Evolutionary conservation across 2,888 invertebrate genomes (phyloP).

Genomic region (Helleia helle): DNA sequence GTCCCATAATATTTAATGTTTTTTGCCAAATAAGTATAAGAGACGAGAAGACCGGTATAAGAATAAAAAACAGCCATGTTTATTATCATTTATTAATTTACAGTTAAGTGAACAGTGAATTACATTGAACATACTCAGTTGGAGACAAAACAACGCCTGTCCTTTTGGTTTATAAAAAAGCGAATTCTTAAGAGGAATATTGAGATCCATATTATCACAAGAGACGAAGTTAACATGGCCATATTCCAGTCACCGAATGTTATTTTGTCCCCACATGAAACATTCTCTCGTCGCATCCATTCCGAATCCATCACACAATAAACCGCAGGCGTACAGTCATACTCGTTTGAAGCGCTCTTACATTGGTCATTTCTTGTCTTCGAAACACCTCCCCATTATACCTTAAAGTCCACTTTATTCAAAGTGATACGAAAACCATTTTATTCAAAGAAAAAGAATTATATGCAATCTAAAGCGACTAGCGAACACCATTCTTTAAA

Average conservation of each 20-base stretch:
- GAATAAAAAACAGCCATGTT: constrained; percentile 39
- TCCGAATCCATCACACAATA: constrained; percentile 3
- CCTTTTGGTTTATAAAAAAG: constrained; percentile 13
- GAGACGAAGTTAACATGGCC: constrained; percentile 30
- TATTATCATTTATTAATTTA: constrained; percentile 66
- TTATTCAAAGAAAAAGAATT: not conserved
- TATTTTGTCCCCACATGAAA: constrained; percentile 50
- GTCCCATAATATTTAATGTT: too few species aligned
- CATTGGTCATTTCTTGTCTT: not conserved
- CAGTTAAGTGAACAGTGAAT: constrained; percentile 48
- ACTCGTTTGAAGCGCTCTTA: not conserved
- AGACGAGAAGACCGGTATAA: too few species aligned
- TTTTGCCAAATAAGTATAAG: too few species aligned
- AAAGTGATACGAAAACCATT: too few species aligned
- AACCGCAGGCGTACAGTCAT: not conserved
- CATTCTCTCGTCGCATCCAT: constrained; percentile 22
- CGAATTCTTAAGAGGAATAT: constrained; percentile 30
- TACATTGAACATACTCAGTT: constrained; percentile 52
- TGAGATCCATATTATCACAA: constrained; percentile 63
- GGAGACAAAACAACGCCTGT: constrained; percentile 49
- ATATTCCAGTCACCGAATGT: constrained; percentile 31
- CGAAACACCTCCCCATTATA: too few species aligned
- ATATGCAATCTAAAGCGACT: too few species aligned
- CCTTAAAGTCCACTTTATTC: too few species aligned
- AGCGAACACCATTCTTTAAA: too few species aligned